A percentile compares a stretch with the other conserved stretches of the same genome.
Conservation (phyloP, 2,888 invertebrate species). For the Belgica antarctica region DNA sequence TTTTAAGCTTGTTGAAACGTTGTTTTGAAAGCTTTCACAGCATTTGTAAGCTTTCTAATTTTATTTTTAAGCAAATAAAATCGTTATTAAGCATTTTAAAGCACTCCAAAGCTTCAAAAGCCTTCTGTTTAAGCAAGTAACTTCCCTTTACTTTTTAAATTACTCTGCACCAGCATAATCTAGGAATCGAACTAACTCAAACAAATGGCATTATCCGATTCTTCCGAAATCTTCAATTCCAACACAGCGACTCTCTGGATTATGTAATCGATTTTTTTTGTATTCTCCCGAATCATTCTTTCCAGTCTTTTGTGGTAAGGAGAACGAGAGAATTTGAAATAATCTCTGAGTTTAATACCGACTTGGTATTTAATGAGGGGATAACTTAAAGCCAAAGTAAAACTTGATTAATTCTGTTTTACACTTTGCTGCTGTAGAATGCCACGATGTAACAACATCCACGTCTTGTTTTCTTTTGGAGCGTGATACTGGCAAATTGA, state of each 20-base stretch:
- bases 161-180: too few species aligned
- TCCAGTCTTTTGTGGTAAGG: background rate
- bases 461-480: background rate
- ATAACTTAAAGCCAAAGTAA: constrained; percentile 10
- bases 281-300: background rate
- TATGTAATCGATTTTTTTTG: constrained; percentile 37
- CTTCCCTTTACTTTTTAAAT: too few species aligned
- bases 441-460: background rate
- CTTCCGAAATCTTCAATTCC: constrained; percentile 26
- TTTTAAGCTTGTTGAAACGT: too few species aligned
- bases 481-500: background rate
- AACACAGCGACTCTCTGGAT: constrained; percentile 19
- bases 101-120: too few species aligned
- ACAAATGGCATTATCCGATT: background rate
- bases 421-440: background rate
- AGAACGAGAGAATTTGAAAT: background rate
- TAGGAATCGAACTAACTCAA: constrained; percentile 3
- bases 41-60: too few species aligned
- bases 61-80: too few species aligned
- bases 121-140: too few species aligned
- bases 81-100: too few species aligned
- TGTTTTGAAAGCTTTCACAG: too few species aligned
- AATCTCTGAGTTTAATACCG: constrained; percentile 25
- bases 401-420: constrained; percentile 23
- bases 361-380: constrained; percentile 14